phyloP scores from a whole-genome alignment of 2,888 invertebrate species.

The Pecten maximus region DNA sequence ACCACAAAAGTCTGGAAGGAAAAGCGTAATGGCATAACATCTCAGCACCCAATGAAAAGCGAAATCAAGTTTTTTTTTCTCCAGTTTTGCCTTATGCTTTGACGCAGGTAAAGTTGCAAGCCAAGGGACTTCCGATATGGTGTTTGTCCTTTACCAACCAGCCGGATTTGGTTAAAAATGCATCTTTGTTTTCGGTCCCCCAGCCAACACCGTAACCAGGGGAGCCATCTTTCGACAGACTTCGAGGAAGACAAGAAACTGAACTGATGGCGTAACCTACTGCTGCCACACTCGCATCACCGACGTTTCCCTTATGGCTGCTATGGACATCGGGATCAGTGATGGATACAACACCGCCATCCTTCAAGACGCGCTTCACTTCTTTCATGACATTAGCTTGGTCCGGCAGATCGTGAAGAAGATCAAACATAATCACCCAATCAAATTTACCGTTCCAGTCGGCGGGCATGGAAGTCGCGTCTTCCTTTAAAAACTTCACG shows the following conservation, averaged over 20 bases:
- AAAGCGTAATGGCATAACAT: too few species aligned
- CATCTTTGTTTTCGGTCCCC: constrained; percentile 37
- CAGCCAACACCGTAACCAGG: constrained; percentile 36
- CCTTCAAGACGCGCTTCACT: constrained; percentile 16
- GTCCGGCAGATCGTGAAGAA: constrained; percentile 40
- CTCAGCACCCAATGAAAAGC: too few species aligned
- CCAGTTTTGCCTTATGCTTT: too few species aligned
- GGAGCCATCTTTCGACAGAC: constrained; percentile 17
- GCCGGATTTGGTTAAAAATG: constrained; percentile 15
- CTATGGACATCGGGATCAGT: constrained; percentile 30
- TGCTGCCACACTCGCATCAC: background rate
- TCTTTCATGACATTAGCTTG: constrained; percentile 27
- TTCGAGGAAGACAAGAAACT: constrained; percentile 36
- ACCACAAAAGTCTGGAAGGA: too few species aligned
- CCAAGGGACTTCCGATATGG: background rate
- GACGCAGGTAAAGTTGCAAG: background rate
- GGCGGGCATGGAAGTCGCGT: background rate
- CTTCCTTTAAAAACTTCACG: background rate
- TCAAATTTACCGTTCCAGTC: constrained; percentile 40
- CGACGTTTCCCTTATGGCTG: constrained; percentile 5
- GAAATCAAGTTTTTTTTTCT: too few species aligned
- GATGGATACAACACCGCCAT: constrained; percentile 26
- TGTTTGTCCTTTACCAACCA: background rate
- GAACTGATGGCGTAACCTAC: constrained; percentile 17
- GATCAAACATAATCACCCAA: constrained; percentile 30